Evolutionary conservation across 2,797 vertebrate species (phyloP).

Genomic region (Mycteria americana): DNA sequence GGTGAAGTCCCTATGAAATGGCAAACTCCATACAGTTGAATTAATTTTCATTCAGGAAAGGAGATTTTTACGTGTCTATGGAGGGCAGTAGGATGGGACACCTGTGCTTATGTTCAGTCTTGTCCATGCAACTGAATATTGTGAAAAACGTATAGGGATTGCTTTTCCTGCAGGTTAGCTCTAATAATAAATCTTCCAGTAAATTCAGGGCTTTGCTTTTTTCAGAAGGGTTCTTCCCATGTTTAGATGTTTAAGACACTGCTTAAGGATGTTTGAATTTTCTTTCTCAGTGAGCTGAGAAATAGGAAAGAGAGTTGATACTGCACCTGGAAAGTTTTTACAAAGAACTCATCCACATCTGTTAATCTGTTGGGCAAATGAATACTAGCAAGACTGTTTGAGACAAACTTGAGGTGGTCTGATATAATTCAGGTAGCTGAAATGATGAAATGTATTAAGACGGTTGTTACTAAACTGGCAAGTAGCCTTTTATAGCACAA

Average conservation of each 20-base stretch:
- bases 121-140: background rate
- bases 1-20: background rate
- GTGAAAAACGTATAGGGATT: background rate
- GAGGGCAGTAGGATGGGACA: background rate
- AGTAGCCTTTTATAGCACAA: background rate
- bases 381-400: background rate
- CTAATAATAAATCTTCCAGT: background rate
- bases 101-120: background rate
- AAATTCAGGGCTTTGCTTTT: background rate
- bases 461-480: background rate
- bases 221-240: background rate
- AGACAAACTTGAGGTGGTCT: background rate
- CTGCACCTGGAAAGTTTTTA: background rate
- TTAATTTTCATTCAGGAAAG: background rate
- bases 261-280: background rate
- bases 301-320: background rate
- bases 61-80: background rate
- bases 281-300: background rate
- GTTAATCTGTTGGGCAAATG: background rate
- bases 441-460: background rate
- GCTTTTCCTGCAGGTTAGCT: background rate
- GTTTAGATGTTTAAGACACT: background rate
- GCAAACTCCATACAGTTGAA: background rate
- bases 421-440: background rate
- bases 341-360: background rate